phyloP scores from a whole-genome alignment of 2,888 invertebrate genomes.

The Nemoura dubitans region DNA sequence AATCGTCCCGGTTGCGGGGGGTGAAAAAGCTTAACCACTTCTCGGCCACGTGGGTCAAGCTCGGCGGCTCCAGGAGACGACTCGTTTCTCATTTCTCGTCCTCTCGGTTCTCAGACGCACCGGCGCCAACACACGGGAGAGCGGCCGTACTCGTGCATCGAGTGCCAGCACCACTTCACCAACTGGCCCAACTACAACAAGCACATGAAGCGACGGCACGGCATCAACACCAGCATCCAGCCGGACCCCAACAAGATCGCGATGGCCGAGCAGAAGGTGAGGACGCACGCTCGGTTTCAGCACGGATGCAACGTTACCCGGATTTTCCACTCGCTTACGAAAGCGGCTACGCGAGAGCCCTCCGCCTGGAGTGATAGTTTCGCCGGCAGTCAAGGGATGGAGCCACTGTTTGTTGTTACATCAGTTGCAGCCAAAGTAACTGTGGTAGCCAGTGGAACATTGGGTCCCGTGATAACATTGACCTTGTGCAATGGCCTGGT shows the following conservation, averaged over 20 bases:
- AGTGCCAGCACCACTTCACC: conserved; percentile 78
- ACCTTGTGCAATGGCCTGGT: no score
- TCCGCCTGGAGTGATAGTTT: no score
- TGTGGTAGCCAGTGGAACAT: no score
- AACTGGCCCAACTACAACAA: conserved; percentile 87
- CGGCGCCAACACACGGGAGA: conserved; percentile 75
- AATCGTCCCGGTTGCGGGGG: not conserved
- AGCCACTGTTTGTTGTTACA: no score
- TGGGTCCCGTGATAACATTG: no score
- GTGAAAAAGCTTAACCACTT: not conserved
- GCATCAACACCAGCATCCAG: conserved; percentile 66
- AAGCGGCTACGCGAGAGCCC: no score
- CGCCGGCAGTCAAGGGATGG: no score
- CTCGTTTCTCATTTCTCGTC: not conserved
- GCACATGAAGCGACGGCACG: conserved; percentile 80
- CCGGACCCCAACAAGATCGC: conserved; percentile 51
- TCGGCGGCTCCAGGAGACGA: not conserved
- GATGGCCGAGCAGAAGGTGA: conserved; percentile 43
- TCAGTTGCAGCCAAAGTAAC: no score
- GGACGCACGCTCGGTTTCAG: not conserved
- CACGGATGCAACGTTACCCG: not conserved
- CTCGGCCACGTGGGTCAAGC: not conserved
- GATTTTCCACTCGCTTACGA: no score
- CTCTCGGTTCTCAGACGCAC: conserved; percentile 65
- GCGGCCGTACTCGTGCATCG: conserved; percentile 76